Evolutionary conservation across 1,140 invertebrate species (phyloP), one percentile per base, ranked within the genome.

Genomic region (Penaeus japonicus): DNA sequence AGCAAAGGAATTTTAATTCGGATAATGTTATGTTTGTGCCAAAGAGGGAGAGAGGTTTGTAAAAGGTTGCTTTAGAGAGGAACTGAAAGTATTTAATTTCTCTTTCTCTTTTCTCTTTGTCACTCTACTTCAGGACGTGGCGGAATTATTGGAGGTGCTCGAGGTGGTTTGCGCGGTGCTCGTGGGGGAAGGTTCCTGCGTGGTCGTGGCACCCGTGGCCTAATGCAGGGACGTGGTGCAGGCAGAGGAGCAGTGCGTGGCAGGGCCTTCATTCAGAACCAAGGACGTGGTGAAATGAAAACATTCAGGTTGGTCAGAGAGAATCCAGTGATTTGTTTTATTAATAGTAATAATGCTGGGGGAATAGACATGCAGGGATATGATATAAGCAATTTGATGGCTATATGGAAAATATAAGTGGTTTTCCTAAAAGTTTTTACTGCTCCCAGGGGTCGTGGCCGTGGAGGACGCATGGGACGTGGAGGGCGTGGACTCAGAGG

Each of bases 401-500:
- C 15, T 15, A 12, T 47, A 1, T 47, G 10, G 10, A 47, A n/a
- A 47, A 47, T 12, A 47, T 47, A 47, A 47, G 12, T 39, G 47
- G n/a, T n/a, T 47, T 47, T 12, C 35, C 10, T 7, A 47, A 47
- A 47, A 47, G 15, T 7, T 35, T n/a, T 35, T 79, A 35, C 12
- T 47, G 62, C 10, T 77, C 15, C 17, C 35, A 88, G 86, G 65
- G 86, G 86, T 0, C 80, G 80, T n/a, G 86, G 86, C 10, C 86
- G 86, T 83, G 86, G 86, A 22, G 86, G 86, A 1, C 80, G 79
- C 39, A 59, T 57, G 22, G 77, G 35, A 10, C 57, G 85, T 30
- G 85, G 75, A 35, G 85, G 85, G 54, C 55, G 85, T 35, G 84
- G 73, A 24, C 79, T 57, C 12, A 79, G 86, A 39, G 80, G 79